A percentile compares a stretch with the other conserved stretches of the same genome.
Conservation (phyloP, 2,797 vertebrate species). For the Chrosomus eos region DNA sequence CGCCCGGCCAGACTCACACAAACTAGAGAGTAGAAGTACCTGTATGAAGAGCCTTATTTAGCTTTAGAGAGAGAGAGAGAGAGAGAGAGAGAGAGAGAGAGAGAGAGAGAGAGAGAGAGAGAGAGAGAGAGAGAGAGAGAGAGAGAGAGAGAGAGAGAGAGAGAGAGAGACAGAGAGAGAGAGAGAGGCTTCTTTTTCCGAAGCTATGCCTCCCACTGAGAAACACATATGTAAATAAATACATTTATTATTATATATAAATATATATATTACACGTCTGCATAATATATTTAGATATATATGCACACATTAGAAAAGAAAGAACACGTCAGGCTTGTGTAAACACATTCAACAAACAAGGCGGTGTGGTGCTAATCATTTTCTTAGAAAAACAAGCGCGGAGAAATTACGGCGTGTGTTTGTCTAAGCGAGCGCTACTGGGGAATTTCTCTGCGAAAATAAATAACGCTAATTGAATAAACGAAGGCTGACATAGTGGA, state of each 20-base stretch:
- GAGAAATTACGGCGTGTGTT: slow-evolving; percentile 77
- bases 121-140: background rate
- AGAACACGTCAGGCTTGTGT: slow-evolving; percentile 70
- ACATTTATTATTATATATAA: slow-evolving; percentile 9
- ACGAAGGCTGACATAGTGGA: slow-evolving; percentile 51
- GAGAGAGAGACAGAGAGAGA: background rate
- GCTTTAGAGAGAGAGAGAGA: slow-evolving; percentile 42
- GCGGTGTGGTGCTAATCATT: slow-evolving; percentile 59
- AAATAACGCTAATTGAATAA: slow-evolving; percentile 57
- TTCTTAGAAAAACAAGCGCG: slow-evolving; percentile 76
- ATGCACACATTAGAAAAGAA: slow-evolving; percentile 50
- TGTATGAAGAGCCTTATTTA: slow-evolving; percentile 82
- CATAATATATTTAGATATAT: slow-evolving; percentile 9
- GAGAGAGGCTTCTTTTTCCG: slow-evolving; percentile 74
- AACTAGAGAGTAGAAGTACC: slow-evolving; percentile 71
- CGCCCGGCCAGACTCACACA: slow-evolving; percentile 72
- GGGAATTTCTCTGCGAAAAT: slow-evolving; percentile 50
- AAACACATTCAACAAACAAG: slow-evolving; percentile 72
- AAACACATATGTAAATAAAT: slow-evolving; percentile 41
- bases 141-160: background rate
- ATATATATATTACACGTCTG: slow-evolving; percentile 21
- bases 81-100: slow-evolving; percentile 52
- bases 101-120: slow-evolving; percentile 49
- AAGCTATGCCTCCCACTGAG: slow-evolving; percentile 77
- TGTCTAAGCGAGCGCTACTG: slow-evolving; percentile 65